These are phyloP conservation scores for Cremastinae sp. DNA, from an alignment of 2,888 invertebrate species.

Conservation along the genomic window DNA sequence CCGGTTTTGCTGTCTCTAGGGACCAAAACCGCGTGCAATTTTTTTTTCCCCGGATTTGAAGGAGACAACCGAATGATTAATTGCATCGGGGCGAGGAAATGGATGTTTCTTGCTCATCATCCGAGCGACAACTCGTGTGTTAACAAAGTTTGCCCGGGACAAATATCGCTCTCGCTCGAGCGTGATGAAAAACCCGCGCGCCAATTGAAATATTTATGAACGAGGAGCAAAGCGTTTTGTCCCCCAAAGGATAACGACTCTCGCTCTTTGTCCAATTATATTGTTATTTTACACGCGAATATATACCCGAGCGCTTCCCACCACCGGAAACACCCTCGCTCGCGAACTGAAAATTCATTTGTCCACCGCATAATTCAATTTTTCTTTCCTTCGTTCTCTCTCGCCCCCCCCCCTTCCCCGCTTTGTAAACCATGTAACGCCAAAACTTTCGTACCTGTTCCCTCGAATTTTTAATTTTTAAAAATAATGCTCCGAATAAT, in stretches of 20 bases:
- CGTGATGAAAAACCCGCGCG: not conserved
- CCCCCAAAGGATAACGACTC: not conserved
- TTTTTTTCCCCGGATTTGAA: constrained; percentile 4
- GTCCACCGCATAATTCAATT: too few relatives aligned
- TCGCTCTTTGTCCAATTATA: too few relatives aligned
- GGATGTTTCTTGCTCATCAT: not conserved
- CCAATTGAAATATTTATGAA: not conserved
- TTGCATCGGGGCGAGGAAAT: too few relatives aligned
- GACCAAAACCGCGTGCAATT: not conserved
- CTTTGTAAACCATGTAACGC: too few relatives aligned
- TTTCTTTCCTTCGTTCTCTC: constrained; percentile 15
- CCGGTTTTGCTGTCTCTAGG: not conserved
- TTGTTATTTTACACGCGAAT: too few relatives aligned
- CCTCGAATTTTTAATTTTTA: too few relatives aligned
- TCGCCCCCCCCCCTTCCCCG: too few relatives aligned
- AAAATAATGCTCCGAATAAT: too few relatives aligned
- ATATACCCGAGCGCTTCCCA: too few relatives aligned
- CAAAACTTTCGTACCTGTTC: too few relatives aligned
- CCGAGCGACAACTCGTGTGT: not conserved
- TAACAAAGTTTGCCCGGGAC: constrained; percentile 1
- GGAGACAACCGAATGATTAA: not conserved
- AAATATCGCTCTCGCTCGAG: not conserved
- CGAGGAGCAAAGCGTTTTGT: not conserved
- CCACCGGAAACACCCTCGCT: too few relatives aligned
- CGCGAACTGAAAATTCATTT: not conserved